Evolutionary conservation across 2,888 invertebrate species (phyloP).

Genomic region (Pyralis farinalis): DNA sequence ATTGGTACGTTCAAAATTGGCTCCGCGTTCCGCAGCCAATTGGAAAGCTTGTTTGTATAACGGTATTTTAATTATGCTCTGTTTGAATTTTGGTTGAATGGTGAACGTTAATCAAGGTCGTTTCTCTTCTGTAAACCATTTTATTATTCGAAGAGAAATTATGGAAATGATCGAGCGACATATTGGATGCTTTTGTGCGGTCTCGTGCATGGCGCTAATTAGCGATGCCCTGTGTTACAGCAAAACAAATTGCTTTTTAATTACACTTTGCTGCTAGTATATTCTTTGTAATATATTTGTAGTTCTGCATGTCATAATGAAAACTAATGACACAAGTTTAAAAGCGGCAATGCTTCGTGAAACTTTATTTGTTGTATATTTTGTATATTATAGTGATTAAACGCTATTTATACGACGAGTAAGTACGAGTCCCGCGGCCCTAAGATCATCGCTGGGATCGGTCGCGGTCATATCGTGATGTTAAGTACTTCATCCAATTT

Average conservation of each 20-base stretch:
- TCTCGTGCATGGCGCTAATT: constrained; percentile 14
- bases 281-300: no score
- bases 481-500: no score
- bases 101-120: constrained; percentile 21
- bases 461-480: no score
- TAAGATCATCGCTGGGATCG: no score
- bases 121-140: constrained; percentile 14
- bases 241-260: not conserved
- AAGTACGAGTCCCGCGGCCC: no score
- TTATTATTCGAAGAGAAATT: constrained; percentile 11
- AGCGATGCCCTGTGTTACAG: constrained; percentile 1
- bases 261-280: not conserved
- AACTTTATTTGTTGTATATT: no score
- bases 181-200: constrained; percentile 1
- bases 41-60: constrained; percentile 14
- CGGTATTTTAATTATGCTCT: constrained; percentile 23
- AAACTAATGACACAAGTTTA: no score
- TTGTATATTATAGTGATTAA: no score
- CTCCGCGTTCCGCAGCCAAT: constrained; percentile 9
- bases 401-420: no score
- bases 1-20: constrained; percentile 3
- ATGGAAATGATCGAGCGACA: constrained; percentile 7
- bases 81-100: constrained; percentile 21
- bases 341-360: no score
- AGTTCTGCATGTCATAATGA: no score